Percentiles rank a stretch among this genome's conserved stretches.
phyloP scores from a whole-genome alignment of 2,797 vertebrate species.

The Siniperca obscura region DNA sequence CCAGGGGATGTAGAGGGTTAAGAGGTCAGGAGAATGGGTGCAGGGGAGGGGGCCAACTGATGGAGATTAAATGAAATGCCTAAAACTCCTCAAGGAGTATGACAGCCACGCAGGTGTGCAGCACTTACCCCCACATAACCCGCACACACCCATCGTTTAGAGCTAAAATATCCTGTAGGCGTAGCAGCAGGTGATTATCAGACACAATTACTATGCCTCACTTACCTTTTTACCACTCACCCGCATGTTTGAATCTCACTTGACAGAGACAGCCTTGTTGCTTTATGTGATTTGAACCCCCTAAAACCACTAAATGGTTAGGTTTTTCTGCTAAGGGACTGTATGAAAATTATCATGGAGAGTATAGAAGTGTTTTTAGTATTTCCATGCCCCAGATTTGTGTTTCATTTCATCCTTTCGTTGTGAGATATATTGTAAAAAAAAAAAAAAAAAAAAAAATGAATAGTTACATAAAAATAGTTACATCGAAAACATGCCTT shows the following conservation, averaged over 20 bases:
- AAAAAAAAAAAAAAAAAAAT: neutral
- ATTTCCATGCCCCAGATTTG: neutral
- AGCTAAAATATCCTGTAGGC: constrained; percentile 64
- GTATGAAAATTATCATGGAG: neutral
- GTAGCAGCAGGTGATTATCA: constrained; percentile 68
- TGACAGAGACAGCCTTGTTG: constrained; percentile 42
- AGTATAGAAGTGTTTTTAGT: neutral
- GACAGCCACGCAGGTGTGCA: constrained; percentile 76
- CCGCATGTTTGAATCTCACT: constrained; percentile 45
- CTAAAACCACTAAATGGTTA: constrained; percentile 22
- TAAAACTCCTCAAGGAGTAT: constrained; percentile 65
- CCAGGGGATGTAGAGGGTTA: constrained; percentile 62
- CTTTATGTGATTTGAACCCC: constrained; percentile 18
- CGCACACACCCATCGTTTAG: constrained; percentile 61
- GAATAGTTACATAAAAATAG: neutral
- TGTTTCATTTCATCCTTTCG: neutral
- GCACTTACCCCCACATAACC: constrained; percentile 61
- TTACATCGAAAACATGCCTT: neutral
- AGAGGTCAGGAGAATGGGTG: constrained; percentile 70
- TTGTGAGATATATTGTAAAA: neutral
- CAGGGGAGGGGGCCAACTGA: constrained; percentile 38
- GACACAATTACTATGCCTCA: constrained; percentile 68
- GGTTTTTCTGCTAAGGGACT: constrained; percentile 7
- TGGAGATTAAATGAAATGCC: constrained; percentile 70
- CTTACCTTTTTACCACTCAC: constrained; percentile 56